phyloP scores from a whole-genome alignment of 64 coral and sea anemone species.

The Pachyseris speciosa region DNA sequence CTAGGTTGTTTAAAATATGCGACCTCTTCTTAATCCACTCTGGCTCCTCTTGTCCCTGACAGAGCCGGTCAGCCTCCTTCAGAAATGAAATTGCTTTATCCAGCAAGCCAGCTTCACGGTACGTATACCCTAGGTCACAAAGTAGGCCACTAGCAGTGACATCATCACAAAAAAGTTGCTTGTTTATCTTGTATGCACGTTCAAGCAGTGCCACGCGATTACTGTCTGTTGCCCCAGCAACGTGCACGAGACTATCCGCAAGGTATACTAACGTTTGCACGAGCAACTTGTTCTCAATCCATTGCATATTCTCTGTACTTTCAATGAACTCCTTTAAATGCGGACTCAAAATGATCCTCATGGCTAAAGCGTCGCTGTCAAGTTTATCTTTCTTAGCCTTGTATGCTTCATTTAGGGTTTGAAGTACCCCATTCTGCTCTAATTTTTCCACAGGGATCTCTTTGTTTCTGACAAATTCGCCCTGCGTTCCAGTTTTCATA shows the following conservation, averaged over 20 bases:
- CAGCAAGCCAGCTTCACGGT: slow-evolving; percentile 74
- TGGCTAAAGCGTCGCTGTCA: slow-evolving; percentile 38
- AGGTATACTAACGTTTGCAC: slow-evolving; percentile 64
- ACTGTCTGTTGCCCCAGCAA: slow-evolving; percentile 47
- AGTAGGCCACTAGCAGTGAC: slow-evolving; percentile 56
- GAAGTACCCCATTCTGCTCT: slow-evolving; percentile 11
- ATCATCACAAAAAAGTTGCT: slow-evolving; percentile 7
- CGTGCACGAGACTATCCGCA: slow-evolving; percentile 64
- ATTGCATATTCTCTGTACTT: neutral
- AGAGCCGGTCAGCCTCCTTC: slow-evolving; percentile 70
- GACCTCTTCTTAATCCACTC: slow-evolving; percentile 64
- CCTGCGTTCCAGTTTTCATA: neutral
- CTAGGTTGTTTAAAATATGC: slow-evolving; percentile 62
- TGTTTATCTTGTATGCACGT: slow-evolving; percentile 19
- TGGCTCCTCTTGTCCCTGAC: neutral
- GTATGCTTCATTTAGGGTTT: slow-evolving; percentile 20
- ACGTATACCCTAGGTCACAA: slow-evolving; percentile 79
- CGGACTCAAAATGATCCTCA: slow-evolving; percentile 72
- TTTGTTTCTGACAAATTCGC: neutral
- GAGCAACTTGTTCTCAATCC: slow-evolving; percentile 9
- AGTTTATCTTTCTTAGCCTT: neutral
- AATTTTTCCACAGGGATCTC: neutral
- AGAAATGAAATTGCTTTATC: slow-evolving; percentile 71
- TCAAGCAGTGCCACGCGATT: slow-evolving; percentile 47
- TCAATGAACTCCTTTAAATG: slow-evolving; percentile 74